Percentiles rank a stretch among this genome's conserved stretches.
phyloP scores from a whole-genome alignment of 2,888 invertebrate species.

The Carcina quercana region DNA sequence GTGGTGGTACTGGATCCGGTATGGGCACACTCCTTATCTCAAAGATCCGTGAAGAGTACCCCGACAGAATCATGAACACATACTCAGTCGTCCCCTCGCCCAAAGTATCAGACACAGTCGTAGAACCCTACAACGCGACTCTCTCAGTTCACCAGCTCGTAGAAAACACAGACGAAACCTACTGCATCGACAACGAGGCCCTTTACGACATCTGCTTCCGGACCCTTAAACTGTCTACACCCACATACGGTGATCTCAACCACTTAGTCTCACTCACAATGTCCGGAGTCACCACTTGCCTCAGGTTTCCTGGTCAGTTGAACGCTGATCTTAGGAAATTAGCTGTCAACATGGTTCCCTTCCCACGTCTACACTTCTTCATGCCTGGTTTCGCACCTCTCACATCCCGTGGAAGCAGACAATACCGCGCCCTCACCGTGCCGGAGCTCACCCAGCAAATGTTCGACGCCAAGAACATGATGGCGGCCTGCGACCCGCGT shows the following conservation, averaged over 20 bases:
- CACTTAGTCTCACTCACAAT: conserved; percentile 91
- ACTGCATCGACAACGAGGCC: conserved; percentile 82
- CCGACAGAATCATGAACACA: conserved; percentile 92
- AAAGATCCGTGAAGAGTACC: conserved; percentile 93
- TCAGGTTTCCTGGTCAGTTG: conserved; percentile 92
- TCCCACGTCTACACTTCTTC: conserved; percentile 87
- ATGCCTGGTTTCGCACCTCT: conserved; percentile 92
- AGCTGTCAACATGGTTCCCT: conserved; percentile 94
- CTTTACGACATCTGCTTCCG: conserved; percentile 89
- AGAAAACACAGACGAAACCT: conserved; percentile 93
- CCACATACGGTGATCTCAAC: conserved; percentile 93
- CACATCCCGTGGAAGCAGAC: conserved; percentile 89
- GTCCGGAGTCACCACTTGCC: conserved; percentile 90
- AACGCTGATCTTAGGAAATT: conserved; percentile 95
- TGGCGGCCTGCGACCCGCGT: conserved; percentile 95
- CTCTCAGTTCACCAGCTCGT: conserved; percentile 90
- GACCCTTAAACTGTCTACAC: conserved; percentile 88
- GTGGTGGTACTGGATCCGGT: conserved; percentile 70
- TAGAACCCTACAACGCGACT: conserved; percentile 89
- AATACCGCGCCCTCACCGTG: conserved; percentile 90
- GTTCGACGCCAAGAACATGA: conserved; percentile 98
- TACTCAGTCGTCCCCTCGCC: conserved; percentile 90
- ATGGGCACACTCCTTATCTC: conserved; percentile 86
- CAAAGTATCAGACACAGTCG: conserved; percentile 82
- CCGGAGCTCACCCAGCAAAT: conserved; percentile 90